A percentile compares a stretch with the other conserved stretches of the same genome.
Conservation (phyloP, 2,113 vertebrate species). For the Pollimyrus isidori region DNA sequence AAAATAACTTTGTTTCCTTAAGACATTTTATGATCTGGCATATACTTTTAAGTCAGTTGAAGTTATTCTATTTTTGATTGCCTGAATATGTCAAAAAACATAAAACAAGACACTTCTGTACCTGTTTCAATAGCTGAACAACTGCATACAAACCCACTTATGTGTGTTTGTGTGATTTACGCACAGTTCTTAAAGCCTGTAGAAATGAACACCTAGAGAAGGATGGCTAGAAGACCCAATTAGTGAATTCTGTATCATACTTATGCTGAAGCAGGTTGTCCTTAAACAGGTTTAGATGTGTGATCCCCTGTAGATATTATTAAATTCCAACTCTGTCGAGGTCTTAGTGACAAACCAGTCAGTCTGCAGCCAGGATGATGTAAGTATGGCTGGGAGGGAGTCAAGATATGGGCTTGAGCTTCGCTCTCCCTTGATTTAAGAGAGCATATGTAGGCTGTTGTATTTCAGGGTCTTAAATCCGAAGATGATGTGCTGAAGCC, state of each 20-base stretch:
- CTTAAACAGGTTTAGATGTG: not conserved
- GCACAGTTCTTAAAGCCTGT: no score
- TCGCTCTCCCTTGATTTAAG: conserved; percentile 1
- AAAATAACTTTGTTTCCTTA: not conserved
- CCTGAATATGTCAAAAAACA: not conserved
- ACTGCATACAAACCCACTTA: not conserved
- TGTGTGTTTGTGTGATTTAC: not conserved
- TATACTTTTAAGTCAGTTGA: not conserved
- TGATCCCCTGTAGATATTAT: not conserved
- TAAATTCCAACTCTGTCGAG: not conserved
- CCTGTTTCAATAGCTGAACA: not conserved
- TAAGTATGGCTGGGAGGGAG: not conserved
- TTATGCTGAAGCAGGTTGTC: not conserved
- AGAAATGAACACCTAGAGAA: not conserved
- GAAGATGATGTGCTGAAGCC: conserved; percentile 13
- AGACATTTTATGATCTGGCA: not conserved
- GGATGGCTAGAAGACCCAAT: not conserved
- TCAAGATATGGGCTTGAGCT: not conserved
- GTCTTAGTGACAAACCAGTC: not conserved
- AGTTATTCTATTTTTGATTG: not conserved
- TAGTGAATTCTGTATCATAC: not conserved
- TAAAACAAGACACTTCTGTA: not conserved
- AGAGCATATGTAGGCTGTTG: not conserved
- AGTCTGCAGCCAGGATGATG: not conserved
- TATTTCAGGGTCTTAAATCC: conserved; percentile 15